Evolutionary conservation across 2,888 invertebrate species (phyloP).

Genomic region (Trachelus troglodyta): DNA sequence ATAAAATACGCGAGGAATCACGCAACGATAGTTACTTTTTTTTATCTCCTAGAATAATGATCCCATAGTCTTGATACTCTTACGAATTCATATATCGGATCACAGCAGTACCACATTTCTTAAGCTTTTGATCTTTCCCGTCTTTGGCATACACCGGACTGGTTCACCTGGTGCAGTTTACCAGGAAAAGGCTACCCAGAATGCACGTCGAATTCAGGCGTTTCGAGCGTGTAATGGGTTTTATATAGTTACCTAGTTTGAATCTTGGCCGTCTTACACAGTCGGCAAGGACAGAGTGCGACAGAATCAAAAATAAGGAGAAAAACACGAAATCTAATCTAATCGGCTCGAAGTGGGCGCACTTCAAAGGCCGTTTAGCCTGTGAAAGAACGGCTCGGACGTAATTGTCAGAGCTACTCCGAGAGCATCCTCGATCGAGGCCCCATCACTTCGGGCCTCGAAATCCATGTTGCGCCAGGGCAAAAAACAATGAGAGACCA

Average conservation of each 20-base stretch:
- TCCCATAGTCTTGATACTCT: neutral
- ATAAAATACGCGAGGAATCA: neutral
- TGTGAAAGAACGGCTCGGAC: slow-evolving; percentile 13
- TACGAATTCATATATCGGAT: neutral
- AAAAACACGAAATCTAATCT: slow-evolving; percentile 13
- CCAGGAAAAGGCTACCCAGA: neutral
- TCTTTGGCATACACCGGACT: neutral
- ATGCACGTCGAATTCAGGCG: neutral
- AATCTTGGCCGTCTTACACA: neutral
- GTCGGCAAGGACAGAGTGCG: neutral
- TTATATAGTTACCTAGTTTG: neutral
- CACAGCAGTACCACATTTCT: neutral
- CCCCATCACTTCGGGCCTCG: slow-evolving; percentile 1
- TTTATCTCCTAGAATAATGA: neutral
- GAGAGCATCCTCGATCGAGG: neutral
- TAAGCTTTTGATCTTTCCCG: neutral
- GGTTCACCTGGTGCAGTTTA: neutral
- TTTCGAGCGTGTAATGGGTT: neutral
- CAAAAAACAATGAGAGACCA: slow-evolving; percentile 10
- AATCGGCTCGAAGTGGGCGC: slow-evolving; percentile 17
- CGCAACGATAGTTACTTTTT: neutral
- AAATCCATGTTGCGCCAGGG: slow-evolving; percentile 13
- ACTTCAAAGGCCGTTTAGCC: slow-evolving; percentile 19
- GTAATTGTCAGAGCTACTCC: slow-evolving; percentile 12
- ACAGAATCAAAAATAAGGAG: neutral